These are phyloP conservation scores for Verasper variegatus DNA, from an alignment of 2,113 vertebrate genomes.

Conservation along the genomic window DNA sequence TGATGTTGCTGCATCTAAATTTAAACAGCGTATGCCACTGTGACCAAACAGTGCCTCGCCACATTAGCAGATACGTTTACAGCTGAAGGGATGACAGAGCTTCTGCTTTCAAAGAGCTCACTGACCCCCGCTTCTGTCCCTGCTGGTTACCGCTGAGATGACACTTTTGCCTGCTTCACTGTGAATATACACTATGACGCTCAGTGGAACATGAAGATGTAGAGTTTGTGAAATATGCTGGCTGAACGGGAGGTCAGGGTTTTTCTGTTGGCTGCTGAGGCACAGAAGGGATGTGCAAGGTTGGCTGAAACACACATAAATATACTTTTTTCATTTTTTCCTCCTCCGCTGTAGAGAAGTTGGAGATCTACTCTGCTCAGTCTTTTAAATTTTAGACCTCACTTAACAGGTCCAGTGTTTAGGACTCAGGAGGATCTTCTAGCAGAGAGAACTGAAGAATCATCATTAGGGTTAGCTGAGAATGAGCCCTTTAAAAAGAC, in stretches of 20 bases:
- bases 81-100: constrained; percentile 26
- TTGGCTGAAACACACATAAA: constrained; percentile 8
- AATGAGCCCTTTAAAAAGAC: no score
- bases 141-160: constrained; percentile 33
- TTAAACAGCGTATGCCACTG: constrained; percentile 39
- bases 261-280: constrained; percentile 20
- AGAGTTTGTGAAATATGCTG: constrained; percentile 21
- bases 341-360: background rate
- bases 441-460: no score
- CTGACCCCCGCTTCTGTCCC: constrained; percentile 15
- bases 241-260: constrained; percentile 10
- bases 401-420: background rate
- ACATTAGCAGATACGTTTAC: constrained; percentile 33
- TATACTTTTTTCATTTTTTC: background rate
- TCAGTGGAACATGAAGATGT: background rate
- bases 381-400: background rate
- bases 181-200: background rate
- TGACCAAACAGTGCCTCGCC: constrained; percentile 45
- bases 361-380: background rate
- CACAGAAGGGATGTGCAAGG: background rate
- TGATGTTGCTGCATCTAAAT: constrained; percentile 48
- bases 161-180: constrained; percentile 1
- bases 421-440: no score
- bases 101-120: constrained; percentile 20
- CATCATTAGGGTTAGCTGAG: no score